Evolutionary conservation across 2,888 invertebrate genomes (phyloP).

Genomic region (Melieria crassipennis): DNA sequence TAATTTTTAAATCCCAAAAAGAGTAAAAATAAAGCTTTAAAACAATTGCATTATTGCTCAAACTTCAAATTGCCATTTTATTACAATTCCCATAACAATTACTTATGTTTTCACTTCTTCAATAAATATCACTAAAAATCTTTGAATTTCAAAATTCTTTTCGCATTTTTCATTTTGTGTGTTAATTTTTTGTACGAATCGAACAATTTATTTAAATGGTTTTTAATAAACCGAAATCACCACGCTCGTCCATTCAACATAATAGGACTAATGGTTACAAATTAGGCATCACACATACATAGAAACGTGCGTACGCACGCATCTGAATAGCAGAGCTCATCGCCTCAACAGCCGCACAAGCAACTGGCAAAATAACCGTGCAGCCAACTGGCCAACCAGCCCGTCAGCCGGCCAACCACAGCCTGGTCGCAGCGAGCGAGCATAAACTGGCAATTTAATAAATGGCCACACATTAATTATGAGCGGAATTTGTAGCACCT

Average conservation of each 20-base stretch:
- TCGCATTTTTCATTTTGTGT: not conserved
- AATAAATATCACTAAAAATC: not conserved
- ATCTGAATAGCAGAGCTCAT: not conserved
- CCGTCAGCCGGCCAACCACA: not conserved
- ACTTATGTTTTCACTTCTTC: too few relatives aligned
- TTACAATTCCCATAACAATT: too few relatives aligned
- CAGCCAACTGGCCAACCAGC: not conserved
- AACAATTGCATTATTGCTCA: too few relatives aligned
- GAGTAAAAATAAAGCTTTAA: too few relatives aligned
- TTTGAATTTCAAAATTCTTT: not conserved
- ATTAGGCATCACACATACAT: conserved; percentile 51
- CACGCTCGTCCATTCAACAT: conserved; percentile 49
- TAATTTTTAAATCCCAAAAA: too few relatives aligned
- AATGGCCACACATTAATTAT: conserved; percentile 62
- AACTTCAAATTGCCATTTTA: too few relatives aligned
- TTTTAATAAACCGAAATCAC: conserved; percentile 57
- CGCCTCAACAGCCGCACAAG: conserved; percentile 5
- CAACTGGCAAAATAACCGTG: conserved; percentile 27
- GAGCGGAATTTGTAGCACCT: conserved; percentile 40
- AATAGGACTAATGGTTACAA: conserved; percentile 61
- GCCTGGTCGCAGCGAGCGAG: not conserved
- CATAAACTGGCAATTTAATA: conserved; percentile 61
- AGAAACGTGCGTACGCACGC: conserved; percentile 19
- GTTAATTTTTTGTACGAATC: conserved; percentile 30
- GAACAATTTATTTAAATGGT: conserved; percentile 54